Evolutionary conservation across 2,113 vertebrate genomes (phyloP).

Genomic region (Oenanthe oenanthe): DNA sequence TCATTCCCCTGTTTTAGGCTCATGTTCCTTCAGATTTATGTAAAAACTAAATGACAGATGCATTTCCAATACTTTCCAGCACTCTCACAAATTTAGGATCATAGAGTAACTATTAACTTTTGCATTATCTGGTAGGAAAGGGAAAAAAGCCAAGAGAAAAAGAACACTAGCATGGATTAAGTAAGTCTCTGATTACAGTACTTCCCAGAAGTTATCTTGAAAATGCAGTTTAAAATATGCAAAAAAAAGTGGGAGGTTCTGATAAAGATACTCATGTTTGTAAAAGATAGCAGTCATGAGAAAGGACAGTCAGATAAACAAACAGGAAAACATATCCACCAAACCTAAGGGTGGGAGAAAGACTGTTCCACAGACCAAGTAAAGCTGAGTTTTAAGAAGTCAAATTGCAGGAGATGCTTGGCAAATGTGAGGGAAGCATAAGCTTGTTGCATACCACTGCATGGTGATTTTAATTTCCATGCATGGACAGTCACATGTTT

Average conservation of each 20-base stretch:
- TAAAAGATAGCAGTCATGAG: conserved; percentile 37
- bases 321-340: neutral
- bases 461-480: neutral
- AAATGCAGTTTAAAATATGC: neutral
- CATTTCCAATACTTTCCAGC: neutral
- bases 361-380: neutral
- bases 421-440: neutral
- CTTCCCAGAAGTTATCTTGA: conserved; percentile 37
- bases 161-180: neutral
- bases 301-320: conserved; percentile 35
- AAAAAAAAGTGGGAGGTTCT: neutral
- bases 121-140: neutral
- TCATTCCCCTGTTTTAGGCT: neutral
- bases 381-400: neutral
- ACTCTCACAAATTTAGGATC: neutral
- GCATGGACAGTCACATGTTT: neutral
- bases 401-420: neutral
- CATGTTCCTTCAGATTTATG: neutral
- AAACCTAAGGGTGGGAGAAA: neutral
- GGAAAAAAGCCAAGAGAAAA: neutral
- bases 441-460: neutral
- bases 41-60: neutral
- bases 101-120: neutral
- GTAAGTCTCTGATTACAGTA: neutral
- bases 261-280: conserved; percentile 47